Percentiles rank a stretch among this genome's conserved stretches.
These are phyloP conservation scores for Galeruca laticollis DNA, from an alignment of 2,888 invertebrate genomes.

Conservation along the genomic window DNA sequence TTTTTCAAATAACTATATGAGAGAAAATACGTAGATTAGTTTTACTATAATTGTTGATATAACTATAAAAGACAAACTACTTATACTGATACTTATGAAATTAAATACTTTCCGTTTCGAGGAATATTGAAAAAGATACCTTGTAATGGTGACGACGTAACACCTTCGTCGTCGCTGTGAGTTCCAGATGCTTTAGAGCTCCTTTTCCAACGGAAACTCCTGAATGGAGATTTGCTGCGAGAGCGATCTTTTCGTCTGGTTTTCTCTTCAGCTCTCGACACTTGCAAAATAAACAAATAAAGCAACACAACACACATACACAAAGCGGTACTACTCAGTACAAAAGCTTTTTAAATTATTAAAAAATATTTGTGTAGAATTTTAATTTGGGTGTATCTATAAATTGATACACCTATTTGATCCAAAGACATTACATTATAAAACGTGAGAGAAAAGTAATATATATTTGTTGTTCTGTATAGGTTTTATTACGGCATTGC, in stretches of 20 bases:
- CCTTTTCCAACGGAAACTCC: constrained; percentile 91
- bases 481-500: no score
- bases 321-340: constrained; percentile 27
- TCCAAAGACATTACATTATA: no score
- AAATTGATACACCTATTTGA: no score
- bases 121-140: constrained; percentile 44
- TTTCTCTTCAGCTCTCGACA: constrained; percentile 63
- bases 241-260: constrained; percentile 79
- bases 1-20: no score
- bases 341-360: constrained; percentile 25
- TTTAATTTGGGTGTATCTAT: background rate
- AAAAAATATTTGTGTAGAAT: constrained; percentile 14
- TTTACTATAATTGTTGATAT: background rate
- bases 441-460: no score
- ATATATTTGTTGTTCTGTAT: no score
- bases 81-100: background rate
- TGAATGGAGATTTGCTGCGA: constrained; percentile 93
- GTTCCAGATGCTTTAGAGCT: constrained; percentile 75
- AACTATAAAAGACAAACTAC: background rate
- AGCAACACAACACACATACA: constrained; percentile 47
- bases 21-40: no score
- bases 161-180: constrained; percentile 86
- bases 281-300: constrained; percentile 55
- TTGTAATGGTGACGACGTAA: constrained; percentile 68
- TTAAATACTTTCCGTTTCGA: background rate